These are phyloP conservation scores for Montipora foliosa DNA, from an alignment of 64 coral and sea anemone species.

Conservation along the genomic window DNA sequence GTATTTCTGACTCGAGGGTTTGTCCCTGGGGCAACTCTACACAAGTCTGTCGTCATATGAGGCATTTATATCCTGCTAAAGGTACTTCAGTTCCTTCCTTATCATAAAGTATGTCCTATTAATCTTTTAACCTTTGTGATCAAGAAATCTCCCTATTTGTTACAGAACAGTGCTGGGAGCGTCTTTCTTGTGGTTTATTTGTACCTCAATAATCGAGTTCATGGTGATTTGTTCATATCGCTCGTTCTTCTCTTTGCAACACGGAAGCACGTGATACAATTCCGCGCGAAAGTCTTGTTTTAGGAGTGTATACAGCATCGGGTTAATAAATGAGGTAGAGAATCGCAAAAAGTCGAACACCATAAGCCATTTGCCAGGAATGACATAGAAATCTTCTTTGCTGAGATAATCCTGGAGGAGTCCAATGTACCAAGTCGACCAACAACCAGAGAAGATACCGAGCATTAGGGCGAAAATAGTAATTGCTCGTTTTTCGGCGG, in stretches of 20 bases:
- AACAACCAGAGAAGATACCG: slow-evolving; percentile 70
- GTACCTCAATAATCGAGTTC: neutral
- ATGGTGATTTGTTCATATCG: neutral
- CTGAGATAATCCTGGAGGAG: slow-evolving; percentile 50
- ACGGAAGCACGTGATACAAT: slow-evolving; percentile 18
- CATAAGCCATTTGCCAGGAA: slow-evolving; percentile 42
- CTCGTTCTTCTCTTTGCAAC: neutral
- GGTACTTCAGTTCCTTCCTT: too few species aligned
- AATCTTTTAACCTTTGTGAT: too few species aligned
- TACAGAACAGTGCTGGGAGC: too few species aligned
- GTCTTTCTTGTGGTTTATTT: neutral
- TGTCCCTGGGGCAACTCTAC: too few species aligned
- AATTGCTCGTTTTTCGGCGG: slow-evolving; percentile 72
- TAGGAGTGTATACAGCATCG: slow-evolving; percentile 78
- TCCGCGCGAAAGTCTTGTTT: slow-evolving; percentile 77
- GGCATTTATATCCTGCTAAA: too few species aligned
- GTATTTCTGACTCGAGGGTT: too few species aligned
- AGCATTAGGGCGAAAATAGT: slow-evolving; percentile 81
- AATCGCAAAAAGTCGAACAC: slow-evolving; percentile 84
- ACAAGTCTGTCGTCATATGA: too few species aligned
- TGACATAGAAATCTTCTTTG: neutral
- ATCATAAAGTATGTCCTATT: too few species aligned
- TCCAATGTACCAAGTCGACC: slow-evolving; percentile 73
- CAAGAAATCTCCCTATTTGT: too few species aligned
- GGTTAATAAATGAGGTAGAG: slow-evolving; percentile 73